These are phyloP conservation scores for Aplidium turbinatum DNA, from an alignment of 23 tunicate genomes.

Conservation along the genomic window DNA sequence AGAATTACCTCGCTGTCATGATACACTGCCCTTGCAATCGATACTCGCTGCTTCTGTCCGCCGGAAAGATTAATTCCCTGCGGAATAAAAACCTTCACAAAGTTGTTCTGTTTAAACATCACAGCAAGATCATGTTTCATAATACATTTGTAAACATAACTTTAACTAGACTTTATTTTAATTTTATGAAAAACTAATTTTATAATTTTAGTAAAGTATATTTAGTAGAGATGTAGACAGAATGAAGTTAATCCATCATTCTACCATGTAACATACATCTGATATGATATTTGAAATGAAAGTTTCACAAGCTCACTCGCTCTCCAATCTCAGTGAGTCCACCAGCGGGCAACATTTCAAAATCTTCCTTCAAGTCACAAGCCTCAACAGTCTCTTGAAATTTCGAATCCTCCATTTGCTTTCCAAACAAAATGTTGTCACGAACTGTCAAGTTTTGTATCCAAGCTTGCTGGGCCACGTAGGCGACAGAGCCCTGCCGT, in stretches of 20 bases:
- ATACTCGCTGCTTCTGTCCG: slow-evolving; percentile 91
- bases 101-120: not conserved
- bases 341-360: slow-evolving; percentile 50
- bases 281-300: no score
- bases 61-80: slow-evolving; percentile 94
- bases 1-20: slow-evolving; percentile 62
- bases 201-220: no score
- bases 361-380: slow-evolving; percentile 36
- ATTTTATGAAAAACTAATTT: no score
- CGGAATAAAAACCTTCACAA: not conserved
- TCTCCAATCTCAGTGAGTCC: slow-evolving; percentile 62
- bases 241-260: no score
- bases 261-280: no score
- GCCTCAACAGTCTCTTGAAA: slow-evolving; percentile 31
- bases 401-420: slow-evolving; percentile 23
- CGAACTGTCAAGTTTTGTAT: slow-evolving; percentile 52
- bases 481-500: slow-evolving; percentile 45
- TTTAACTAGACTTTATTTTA: no score
- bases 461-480: slow-evolving; percentile 66
- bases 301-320: slow-evolving; percentile 24
- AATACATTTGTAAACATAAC: not conserved
- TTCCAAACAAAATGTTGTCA: slow-evolving; percentile 53
- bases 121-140: not conserved
- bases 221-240: no score
- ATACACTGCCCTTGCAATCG: slow-evolving; percentile 87